Percentiles rank a stretch among this genome's conserved stretches.
These are phyloP conservation scores for Chelonus insularis DNA, from an alignment of 1,140 invertebrate species.

Conservation along the genomic window DNA sequence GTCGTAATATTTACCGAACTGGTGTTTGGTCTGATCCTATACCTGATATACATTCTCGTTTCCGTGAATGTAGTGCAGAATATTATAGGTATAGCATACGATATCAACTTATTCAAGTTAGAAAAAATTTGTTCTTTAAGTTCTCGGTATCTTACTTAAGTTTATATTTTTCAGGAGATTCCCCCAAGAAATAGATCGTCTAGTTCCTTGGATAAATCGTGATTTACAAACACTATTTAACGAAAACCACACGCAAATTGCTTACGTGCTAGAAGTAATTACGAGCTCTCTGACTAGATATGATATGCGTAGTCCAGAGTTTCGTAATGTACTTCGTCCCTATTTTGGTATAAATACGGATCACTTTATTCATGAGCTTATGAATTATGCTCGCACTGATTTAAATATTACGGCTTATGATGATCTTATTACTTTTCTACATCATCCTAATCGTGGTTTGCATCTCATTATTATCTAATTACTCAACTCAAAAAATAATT, in stretches of 20 bases:
- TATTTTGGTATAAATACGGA: conserved; percentile 67
- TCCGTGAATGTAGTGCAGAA: conserved; percentile 72
- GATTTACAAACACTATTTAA: conserved; percentile 76
- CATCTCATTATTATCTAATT: no score
- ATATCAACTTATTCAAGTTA: no score
- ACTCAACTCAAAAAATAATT: no score
- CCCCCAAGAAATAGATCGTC: conserved; percentile 75
- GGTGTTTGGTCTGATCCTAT: conserved; percentile 74
- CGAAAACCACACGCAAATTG: conserved; percentile 64
- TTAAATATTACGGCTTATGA: conserved; percentile 82
- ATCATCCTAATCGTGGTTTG: conserved; percentile 16
- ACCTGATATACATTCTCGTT: conserved; percentile 67
- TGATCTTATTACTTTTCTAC: conserved; percentile 55
- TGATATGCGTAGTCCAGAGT: conserved; percentile 74
- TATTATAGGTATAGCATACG: conserved; percentile 81
- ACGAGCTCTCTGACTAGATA: conserved; percentile 68
- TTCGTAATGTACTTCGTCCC: conserved; percentile 65
- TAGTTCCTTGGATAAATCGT: conserved; percentile 86
- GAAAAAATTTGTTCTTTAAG: no score
- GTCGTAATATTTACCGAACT: conserved; percentile 72
- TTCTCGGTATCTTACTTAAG: no score
- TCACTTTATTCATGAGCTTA: conserved; percentile 90
- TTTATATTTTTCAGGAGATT: conserved; percentile 66
- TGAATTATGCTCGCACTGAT: conserved; percentile 81
- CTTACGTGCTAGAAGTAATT: conserved; percentile 71